Evolutionary conservation across 2,888 invertebrate species (phyloP).

Genomic region (Folsomia candida): DNA sequence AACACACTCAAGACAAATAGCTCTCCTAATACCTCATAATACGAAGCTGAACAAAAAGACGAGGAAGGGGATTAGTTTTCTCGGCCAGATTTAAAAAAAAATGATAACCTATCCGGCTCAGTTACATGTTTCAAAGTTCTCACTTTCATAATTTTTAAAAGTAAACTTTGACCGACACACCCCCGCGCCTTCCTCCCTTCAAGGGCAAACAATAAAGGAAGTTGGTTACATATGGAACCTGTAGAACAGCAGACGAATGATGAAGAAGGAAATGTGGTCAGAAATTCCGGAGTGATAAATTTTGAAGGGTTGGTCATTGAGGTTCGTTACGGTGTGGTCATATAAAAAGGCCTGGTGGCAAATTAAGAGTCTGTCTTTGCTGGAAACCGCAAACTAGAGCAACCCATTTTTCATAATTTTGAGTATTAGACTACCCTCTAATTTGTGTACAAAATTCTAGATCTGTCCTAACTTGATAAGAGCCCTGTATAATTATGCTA

Average conservation of each 20-base stretch:
- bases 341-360: neutral
- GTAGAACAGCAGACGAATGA: neutral
- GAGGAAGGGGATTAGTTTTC: neutral
- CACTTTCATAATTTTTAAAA: slow-evolving; percentile 11
- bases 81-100: neutral
- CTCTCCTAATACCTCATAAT: neutral
- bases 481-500: neutral
- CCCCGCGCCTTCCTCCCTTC: neutral
- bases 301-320: neutral
- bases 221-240: too few species aligned
- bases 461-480: neutral
- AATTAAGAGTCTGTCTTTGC: neutral
- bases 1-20: slow-evolving; percentile 14
- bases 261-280: neutral
- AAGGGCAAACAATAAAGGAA: neutral
- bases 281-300: neutral
- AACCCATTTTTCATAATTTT: slow-evolving; percentile 1
- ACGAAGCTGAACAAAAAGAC: neutral
- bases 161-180: neutral
- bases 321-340: neutral
- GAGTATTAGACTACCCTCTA: neutral
- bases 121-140: slow-evolving; percentile 7
- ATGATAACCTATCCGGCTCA: neutral
- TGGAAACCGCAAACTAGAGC: neutral
- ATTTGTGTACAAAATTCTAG: neutral